Percentiles rank a stretch among this genome's conserved stretches.
Conservation (phyloP, 2,888 invertebrate genomes). For the Rhyacophila evoluta region DNA sequence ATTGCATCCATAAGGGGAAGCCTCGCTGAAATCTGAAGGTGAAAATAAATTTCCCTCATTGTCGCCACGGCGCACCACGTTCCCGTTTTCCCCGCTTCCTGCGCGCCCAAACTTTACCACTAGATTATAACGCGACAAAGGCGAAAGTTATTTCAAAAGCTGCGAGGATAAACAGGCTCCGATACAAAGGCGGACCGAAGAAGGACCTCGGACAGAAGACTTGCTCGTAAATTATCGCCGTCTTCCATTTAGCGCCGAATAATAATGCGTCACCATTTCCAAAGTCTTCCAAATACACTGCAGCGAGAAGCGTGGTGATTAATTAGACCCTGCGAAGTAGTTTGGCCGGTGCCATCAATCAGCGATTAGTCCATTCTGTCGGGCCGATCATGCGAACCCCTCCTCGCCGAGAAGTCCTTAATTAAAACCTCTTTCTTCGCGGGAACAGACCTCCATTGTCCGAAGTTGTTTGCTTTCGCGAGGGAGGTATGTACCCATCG, state of each 20-base stretch:
- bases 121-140: conserved; percentile 55
- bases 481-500: background rate
- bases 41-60: conserved; percentile 47
- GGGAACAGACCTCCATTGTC: conserved; percentile 54
- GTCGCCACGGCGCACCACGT: conserved; percentile 19
- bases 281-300: conserved; percentile 38
- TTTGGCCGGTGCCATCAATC: conserved; percentile 52
- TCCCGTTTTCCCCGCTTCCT: conserved; percentile 43
- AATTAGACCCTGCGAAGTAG: conserved; percentile 49
- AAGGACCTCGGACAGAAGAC: conserved; percentile 44
- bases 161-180: conserved; percentile 34
- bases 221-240: conserved; percentile 52
- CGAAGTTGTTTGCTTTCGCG: conserved; percentile 19
- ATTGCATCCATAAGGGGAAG: conserved; percentile 37
- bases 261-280: conserved; percentile 1
- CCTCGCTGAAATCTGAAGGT: conserved; percentile 36
- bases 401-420: conserved; percentile 58
- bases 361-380: conserved; percentile 54
- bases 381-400: conserved; percentile 45
- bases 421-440: conserved; percentile 58
- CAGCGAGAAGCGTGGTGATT: conserved; percentile 45
- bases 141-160: conserved; percentile 54
- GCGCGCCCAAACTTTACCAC: conserved; percentile 53
- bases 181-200: conserved; percentile 48
- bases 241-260: conserved; percentile 46